Evolutionary conservation across 2,113 vertebrate genomes (phyloP), one percentile per base, ranked within the genome.

Genomic region (Carassius auratus): DNA sequence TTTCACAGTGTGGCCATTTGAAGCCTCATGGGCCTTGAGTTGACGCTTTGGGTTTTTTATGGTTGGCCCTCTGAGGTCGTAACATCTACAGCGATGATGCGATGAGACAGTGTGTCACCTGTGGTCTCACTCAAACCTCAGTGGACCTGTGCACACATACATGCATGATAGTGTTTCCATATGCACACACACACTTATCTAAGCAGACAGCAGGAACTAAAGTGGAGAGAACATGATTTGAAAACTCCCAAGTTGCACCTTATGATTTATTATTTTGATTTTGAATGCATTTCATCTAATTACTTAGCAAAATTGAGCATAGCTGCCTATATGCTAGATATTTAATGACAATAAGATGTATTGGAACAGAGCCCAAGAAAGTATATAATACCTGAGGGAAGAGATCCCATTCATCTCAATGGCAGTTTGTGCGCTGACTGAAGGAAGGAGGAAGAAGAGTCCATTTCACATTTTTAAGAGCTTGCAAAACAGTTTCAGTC

Each of bases 61-160:
- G 4, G 79, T 52, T 21, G 42, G 17, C 62, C 79, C 62, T 8
- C 42, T 8, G 79, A 33, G 62, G 45, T 81, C 2, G 10, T 81
- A 81, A 52, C 23, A 52, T 66, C 62, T 26, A 30, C 66, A 38
- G 6, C 52, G 12, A 52, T 57, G 81, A 73, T 57, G 64, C 30
- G 21, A 71, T 83, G 45, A 83, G 81, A 83, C 81, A 73, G 66
- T 83, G 30, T 73, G 81, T 73, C 81, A 83, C 66, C 81, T 83
- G 66, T 6, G 9, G 23, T 83, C 50, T 83, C 48, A 42, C 64
- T 83, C 81, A 83, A 83, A 19, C 9, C 81, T 57, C 48, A 57
- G 5, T 55, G 10, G 50, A 71, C 66, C 66, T 71, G 13, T 12
- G 0, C 1, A 36, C 66, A 68, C 79, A 62, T 33, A 80, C 19